Evolutionary conservation across 2,797 vertebrate genomes (phyloP).

Genomic region (Cynopterus sphinx): DNA sequence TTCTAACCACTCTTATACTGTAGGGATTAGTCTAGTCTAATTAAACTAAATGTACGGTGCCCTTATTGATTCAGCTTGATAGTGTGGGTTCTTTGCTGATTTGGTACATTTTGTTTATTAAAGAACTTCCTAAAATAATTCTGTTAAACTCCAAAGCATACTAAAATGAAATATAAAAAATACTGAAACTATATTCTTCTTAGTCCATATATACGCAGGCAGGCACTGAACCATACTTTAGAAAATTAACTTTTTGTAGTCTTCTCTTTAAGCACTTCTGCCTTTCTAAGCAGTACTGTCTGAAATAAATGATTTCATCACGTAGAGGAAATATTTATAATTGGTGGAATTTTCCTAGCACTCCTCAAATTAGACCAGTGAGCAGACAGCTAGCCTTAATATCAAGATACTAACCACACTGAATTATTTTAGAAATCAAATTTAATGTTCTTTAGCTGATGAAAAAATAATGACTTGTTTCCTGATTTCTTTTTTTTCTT

Average conservation of each 20-base stretch:
- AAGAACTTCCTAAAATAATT: not conserved
- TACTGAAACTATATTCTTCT: not conserved
- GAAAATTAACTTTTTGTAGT: not conserved
- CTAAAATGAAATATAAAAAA: not conserved
- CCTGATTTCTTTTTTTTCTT: conserved; percentile 1
- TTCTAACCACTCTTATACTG: not conserved
- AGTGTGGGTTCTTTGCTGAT: not conserved
- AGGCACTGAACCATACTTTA: not conserved
- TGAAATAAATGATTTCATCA: not conserved
- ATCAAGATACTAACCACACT: not conserved
- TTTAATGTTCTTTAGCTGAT: conserved; percentile 5
- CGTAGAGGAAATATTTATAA: not conserved
- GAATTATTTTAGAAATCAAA: conserved; percentile 23
- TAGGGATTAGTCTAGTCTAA: not conserved
- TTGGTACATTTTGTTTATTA: not conserved
- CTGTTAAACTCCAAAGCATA: not conserved
- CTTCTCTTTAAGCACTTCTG: not conserved
- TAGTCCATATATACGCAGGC: too few relatives aligned
- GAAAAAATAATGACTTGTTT: not conserved
- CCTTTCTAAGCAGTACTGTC: not conserved
- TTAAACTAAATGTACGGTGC: not conserved
- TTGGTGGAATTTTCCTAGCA: not conserved
- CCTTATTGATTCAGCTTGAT: not conserved
- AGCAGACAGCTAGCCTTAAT: not conserved
- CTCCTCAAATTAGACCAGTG: not conserved